Evolutionary conservation across 2,113 vertebrate genomes (phyloP), one percentile per base, ranked within the genome.

Genomic region (Nematolebias whitei): DNA sequence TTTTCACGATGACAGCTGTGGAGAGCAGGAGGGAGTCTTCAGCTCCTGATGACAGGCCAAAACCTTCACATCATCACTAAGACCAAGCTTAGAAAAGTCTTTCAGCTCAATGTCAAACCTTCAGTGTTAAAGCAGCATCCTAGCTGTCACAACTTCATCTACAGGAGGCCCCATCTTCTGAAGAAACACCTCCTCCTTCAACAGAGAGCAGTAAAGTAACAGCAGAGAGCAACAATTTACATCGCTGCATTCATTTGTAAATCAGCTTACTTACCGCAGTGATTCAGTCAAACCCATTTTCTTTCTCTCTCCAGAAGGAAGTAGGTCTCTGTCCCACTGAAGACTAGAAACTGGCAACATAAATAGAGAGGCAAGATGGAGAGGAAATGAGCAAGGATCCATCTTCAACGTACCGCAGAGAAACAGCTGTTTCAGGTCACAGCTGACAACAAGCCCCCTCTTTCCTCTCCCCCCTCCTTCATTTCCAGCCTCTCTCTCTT

Each of bases 351-450:
- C 74, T 73, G 83, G 82, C 78, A 79, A 52, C 74, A 83, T 75
- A 88, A 91, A 91, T 84, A 80, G 82, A 85, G 81, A 82, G 71
- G 82, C 84, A 87, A 70, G 78, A 82, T 82, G 81, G 74, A 81
- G 82, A 84, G 84, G 89, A 91, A 90, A 90, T 87, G 82, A 88
- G 71, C 49, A 66, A 83, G 81, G 78, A 86, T 90, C 87, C 82
- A 83, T 88, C 86, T 86, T 90, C 76, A 82, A 70, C 63, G 76
- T 83, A 80, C 88, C 67, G 55, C 85, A 74, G 88, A 89, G 86
- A 87, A 91, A 90, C 89, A 92, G 87, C 90, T 92, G 91, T 88
- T 87, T 82, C 71, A 86, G 89, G 90, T 92, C 91, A 87, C 71
- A 83, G 80, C 70, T 75, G 84, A 87, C 88, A 84, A 91, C 86